These are phyloP conservation scores for Catharus fuscescens DNA, from an alignment of 2,113 vertebrate species.

Conservation along the genomic window DNA sequence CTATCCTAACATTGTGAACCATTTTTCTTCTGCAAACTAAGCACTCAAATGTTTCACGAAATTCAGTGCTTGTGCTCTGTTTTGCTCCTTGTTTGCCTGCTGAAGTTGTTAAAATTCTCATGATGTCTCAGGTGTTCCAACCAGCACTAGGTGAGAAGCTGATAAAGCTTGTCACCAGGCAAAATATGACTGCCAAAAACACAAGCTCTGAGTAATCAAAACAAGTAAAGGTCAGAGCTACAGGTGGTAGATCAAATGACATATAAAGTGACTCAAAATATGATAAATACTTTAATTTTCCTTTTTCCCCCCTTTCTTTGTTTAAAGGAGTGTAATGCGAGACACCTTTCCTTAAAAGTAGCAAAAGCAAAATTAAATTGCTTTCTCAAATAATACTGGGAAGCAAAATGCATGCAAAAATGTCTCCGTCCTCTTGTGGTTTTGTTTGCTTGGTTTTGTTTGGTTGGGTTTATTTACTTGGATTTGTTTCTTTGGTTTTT, in stretches of 20 bases:
- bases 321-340: neutral
- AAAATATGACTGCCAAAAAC: neutral
- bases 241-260: neutral
- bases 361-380: neutral
- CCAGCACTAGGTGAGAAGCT: neutral
- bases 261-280: neutral
- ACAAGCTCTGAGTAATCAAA: neutral
- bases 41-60: neutral
- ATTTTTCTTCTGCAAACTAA: neutral
- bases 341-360: neutral
- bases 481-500: neutral
- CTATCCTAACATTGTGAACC: neutral
- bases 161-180: neutral
- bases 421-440: fast-evolving
- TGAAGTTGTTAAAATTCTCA: neutral
- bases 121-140: neutral
- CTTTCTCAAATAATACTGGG: neutral
- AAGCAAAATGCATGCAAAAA: neutral
- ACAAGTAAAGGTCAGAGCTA: neutral
- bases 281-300: neutral
- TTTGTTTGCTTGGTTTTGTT: neutral
- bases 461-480: neutral
- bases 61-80: neutral
- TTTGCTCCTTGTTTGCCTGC: neutral
- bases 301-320: too few relatives aligned